A percentile compares a stretch with the other conserved stretches of the same genome.
phyloP scores from a whole-genome alignment of 2,797 vertebrate genomes.

The Xiphorhynchus erythropygius region DNA sequence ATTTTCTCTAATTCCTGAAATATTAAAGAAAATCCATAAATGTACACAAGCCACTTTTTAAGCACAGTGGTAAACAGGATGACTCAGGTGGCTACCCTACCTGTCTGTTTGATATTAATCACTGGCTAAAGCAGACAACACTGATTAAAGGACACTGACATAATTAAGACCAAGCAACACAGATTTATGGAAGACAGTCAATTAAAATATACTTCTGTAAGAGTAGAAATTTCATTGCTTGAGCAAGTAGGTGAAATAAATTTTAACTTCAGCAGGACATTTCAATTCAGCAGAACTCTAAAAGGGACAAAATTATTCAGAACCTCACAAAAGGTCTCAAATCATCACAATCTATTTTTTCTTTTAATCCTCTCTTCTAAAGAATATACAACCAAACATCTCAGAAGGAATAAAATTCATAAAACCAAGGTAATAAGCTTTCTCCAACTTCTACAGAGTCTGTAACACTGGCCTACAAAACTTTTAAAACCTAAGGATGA shows the following conservation, averaged over 20 bases:
- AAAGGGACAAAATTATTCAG: background rate
- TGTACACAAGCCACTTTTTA: background rate
- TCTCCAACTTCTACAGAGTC: background rate
- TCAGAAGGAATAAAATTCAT: background rate
- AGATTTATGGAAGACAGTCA: background rate
- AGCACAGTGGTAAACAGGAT: background rate
- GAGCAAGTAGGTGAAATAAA: background rate
- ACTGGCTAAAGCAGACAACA: constrained; percentile 4
- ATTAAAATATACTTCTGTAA: background rate
- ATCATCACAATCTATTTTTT: background rate
- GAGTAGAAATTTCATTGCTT: background rate
- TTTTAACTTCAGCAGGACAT: background rate
- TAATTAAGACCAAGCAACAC: background rate
- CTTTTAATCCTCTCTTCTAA: background rate
- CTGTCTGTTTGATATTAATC: background rate
- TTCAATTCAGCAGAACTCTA: background rate
- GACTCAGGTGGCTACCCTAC: constrained; percentile 8
- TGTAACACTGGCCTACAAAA: background rate
- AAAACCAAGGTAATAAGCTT: background rate
- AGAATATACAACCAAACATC: background rate
- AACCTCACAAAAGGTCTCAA: background rate
- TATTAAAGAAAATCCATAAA: background rate
- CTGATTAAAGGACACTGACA: constrained; percentile 43
- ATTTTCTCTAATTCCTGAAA: constrained; percentile 11
- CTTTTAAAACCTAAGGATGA: background rate